Evolutionary conservation across 2,888 invertebrate species (phyloP), one percentile per base, ranked within the genome.

Genomic region (Onchidella celtica): DNA sequence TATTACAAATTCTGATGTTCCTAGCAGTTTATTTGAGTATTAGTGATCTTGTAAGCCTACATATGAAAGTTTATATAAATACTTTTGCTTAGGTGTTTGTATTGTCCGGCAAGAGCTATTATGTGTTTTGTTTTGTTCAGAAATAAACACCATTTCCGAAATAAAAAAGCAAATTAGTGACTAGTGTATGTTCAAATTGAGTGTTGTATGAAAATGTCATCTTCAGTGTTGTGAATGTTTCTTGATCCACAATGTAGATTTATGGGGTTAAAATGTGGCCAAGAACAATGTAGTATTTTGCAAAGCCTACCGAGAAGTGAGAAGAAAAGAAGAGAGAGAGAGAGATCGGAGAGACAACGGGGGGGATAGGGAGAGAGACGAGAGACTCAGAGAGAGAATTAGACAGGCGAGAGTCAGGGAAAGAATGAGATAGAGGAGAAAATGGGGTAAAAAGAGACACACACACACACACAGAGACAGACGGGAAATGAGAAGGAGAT

Each of bases 401-500:
- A 72, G 27, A 72, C 2, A 47, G 24, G 21, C 4, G 9, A 6
- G 32, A 55, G 27, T 17, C n/a, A 21, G 32, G 11, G 55, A 9
- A 21, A 38, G 38, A 24, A n/a, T n/a, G n/a, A n/a, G n/a, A n/a
- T n/a, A 72, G 47, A 72, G 6, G 55, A 55, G 29, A 55, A 55
- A 55, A 55, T 47, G 72, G 55, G 72, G 55, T 24, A 72, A 65
- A 38, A 40, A 27, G 36, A 36, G 21, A 36, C 36, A 61, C n/a
- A 63, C 38, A 74, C 36, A 61, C 38, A 63, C 38, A 63, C 61
- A 74, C 61, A 74, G 74, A 74, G 74, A 74, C 61, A 74, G 74
- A 34, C 47, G 24, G 34, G 38, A 38, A 69, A 55, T 47, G 72
- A 72, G 72, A 72, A 55, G 55, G 47, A 72, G 74, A 74, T n/a